These are phyloP conservation scores for Mylabris sibirica DNA, from an alignment of 2,888 invertebrate genomes.

Conservation along the genomic window DNA sequence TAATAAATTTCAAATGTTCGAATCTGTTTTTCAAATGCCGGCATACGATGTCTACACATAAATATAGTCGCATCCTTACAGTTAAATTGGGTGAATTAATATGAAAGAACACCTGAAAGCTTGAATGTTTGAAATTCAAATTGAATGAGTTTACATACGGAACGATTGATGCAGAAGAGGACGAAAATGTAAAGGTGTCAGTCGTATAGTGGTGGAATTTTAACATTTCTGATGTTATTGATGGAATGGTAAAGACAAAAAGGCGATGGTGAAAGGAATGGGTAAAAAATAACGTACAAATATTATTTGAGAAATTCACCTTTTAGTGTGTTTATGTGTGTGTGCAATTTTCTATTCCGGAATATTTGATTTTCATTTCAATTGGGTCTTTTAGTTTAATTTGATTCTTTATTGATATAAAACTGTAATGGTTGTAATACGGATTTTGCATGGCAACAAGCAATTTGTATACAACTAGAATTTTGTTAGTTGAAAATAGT, in stretches of 20 bases:
- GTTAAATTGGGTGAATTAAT: constrained; percentile 31
- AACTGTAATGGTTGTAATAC: not conserved
- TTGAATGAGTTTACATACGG: constrained; percentile 32
- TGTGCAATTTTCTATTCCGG: not conserved
- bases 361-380: not conserved
- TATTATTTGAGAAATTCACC: not conserved
- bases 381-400: not conserved
- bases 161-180: constrained; percentile 2
- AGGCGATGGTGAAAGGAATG: too few relatives aligned
- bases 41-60: not conserved
- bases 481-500: not conserved
- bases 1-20: not conserved
- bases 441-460: not conserved
- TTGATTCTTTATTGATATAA: not conserved
- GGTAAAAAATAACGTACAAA: not conserved
- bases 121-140: constrained; percentile 25
- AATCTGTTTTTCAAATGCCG: not conserved
- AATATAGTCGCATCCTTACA: constrained; percentile 18
- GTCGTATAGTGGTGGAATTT: not conserved
- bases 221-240: not conserved
- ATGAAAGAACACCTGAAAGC: constrained; percentile 27
- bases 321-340: too few relatives aligned
- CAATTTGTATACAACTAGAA: not conserved
- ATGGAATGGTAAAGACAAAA: not conserved
- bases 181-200: not conserved